Evolutionary conservation across 2,888 invertebrate genomes (phyloP), one percentile per base, ranked within the genome.

Genomic region (Euphydryas editha): DNA sequence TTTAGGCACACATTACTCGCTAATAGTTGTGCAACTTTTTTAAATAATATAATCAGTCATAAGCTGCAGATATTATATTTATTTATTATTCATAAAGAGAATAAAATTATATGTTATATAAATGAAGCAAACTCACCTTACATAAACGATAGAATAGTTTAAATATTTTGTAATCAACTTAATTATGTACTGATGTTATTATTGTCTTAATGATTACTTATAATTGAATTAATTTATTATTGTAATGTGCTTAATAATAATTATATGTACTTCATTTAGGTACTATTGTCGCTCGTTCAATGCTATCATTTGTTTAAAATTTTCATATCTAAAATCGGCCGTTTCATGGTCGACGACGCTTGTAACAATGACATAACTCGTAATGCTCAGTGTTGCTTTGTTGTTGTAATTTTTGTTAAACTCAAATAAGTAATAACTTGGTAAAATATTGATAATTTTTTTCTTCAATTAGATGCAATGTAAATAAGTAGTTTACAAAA

Each of bases 341-440:
- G 70, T 76, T 77, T 79, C 78, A 79, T 76, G 77, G 78, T 70
- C 77, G 70, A 64, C 70, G 56, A 36, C 56, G 67, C 59, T 65
- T 64, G 67, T 62, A 72, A 73, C 75, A 77, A 76, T 79, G 75
- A 76, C 74, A 76, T 76, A 77, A 75, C 71, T 68, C 73, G 68
- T 71, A 75, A 75, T 69, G 67, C 66, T 68, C 69, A 59, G 65
- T 71, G 68, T 66, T 60, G 36, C 21, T 24, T 24, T 60, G 47
- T 65, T 24, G 5, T 42, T 49, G 47, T 18, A 30, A 59, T 24
- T 44, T 54, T 11, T 54, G 11, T 54, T 54, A 36, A n/a, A 54
- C 54, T 17, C 30, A 36, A 30, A 36, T 30, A 30, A 36, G 36
- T 54, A n/a, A 51, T 51, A 51, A 8, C n/a, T 6, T 15, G 24